Conservation (phyloP, 2,797 vertebrate genomes). For the Mormyrops attenuatus region DNA sequence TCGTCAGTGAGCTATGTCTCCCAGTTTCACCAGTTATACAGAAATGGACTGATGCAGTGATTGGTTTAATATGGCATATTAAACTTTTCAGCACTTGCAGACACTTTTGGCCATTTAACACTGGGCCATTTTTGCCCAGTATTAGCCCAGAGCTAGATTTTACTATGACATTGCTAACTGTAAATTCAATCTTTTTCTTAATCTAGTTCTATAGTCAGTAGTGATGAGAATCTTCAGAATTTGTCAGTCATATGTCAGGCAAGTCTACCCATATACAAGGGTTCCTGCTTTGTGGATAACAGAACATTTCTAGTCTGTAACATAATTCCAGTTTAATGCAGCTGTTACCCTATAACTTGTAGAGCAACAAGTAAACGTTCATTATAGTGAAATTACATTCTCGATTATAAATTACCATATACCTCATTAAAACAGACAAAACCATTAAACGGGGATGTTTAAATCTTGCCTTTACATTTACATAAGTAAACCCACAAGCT, state of each 20-base stretch:
- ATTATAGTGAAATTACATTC: background rate
- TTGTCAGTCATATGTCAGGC: background rate
- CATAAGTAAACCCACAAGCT: slow-evolving; percentile 37
- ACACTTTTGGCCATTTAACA: background rate
- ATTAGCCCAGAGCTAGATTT: background rate
- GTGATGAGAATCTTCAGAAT: background rate
- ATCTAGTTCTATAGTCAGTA: background rate
- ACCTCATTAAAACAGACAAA: background rate
- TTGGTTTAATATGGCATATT: background rate
- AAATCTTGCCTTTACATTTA: slow-evolving; percentile 31
- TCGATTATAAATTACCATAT: no score
- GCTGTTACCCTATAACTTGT: background rate
- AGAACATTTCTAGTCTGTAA: background rate
- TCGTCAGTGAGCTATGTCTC: background rate
- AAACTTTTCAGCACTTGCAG: background rate
- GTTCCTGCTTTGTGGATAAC: background rate
- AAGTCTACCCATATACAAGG: background rate
- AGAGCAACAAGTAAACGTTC: slow-evolving; percentile 20
- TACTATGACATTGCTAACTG: background rate
- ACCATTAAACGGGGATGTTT: background rate
- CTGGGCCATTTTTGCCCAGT: background rate
- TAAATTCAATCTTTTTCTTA: background rate
- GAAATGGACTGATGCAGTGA: background rate
- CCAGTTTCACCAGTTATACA: background rate
- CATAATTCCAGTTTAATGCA: background rate